Base-by-base conservation (phyloP, 2,113 vertebrate genomes). In the Ginglymostoma cirratum region DNA sequence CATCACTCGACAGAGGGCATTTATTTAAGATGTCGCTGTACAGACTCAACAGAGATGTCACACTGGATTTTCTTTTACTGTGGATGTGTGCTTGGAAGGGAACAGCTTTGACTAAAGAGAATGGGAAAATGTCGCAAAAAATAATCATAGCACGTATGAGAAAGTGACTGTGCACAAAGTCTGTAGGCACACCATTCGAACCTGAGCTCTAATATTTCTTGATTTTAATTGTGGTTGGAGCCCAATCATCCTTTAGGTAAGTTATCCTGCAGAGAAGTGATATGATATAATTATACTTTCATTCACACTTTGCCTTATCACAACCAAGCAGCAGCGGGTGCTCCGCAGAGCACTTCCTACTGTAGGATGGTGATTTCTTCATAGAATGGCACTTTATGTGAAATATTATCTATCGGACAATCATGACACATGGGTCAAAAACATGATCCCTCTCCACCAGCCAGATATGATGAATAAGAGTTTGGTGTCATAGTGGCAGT, bases 221-320 rank as follows among this genome's bases (percentile, higher is more conserved):
- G 34, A 66, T n/a, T 66, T 92, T 92, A 38, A 66, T 66, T 38
- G 55, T 2, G 23, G 55, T 21, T 5, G 78, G 78, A 83, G 86
- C 27, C 48, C 61, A 66, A 66, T n/a, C 65, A 38, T 92, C n/a
- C 89, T 55, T 66, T n/a, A 19, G n/a, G 30, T 2, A 66, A 66
- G n/a, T 21, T 92, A 30, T 38, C 30, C 89, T 92, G 89, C 55
- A 38, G 17, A 65, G n/a, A 66, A 38, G 27, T 66, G 89, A 66
- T 92, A n/a, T n/a, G 65, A 92, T 23, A 65, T n/a, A 92, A 61
- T 92, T 92, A 19, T 66, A 66, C 89, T 92, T 89, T 52, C 30
- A 65, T 19, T 92, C n/a, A 15, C 30, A 92, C 27, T 17, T 55
- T 30, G 17, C 30, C 61, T 92, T 92, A 92, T 92, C 55, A 23